Percentiles rank a stretch among this genome's conserved stretches.
Evolutionary conservation across 2,797 vertebrate species (phyloP).

Genomic region (Bufotes viridis): DNA sequence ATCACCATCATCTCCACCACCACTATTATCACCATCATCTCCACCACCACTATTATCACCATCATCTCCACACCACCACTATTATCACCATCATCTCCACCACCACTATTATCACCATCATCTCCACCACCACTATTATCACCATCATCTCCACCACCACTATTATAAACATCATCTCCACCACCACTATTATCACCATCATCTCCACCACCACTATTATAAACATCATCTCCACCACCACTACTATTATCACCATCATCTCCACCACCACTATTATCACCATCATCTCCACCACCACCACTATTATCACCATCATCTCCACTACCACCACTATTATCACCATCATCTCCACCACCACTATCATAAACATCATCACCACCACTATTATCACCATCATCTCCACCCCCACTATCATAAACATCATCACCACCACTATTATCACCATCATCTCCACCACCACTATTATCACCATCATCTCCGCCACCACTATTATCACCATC

Average conservation of each 20-base stretch:
- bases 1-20: background rate
- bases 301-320: background rate
- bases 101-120: too few relatives aligned
- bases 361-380: too few relatives aligned
- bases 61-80: background rate
- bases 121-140: too few relatives aligned
- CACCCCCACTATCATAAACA: too few relatives aligned
- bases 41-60: too few relatives aligned
- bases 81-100: background rate
- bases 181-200: background rate
- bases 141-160: background rate
- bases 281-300: background rate
- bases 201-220: background rate
- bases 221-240: background rate
- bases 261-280: too few relatives aligned
- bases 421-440: background rate
- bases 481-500: background rate
- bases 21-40: background rate
- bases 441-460: background rate
- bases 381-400: background rate
- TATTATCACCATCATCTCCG: too few relatives aligned
- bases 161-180: background rate
- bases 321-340: background rate
- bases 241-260: too few relatives aligned
- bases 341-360: background rate